A percentile compares a stretch with the other conserved stretches of the same genome.
These are phyloP conservation scores for Dryas iulia DNA, from an alignment of 1,140 invertebrate species.

Conservation along the genomic window DNA sequence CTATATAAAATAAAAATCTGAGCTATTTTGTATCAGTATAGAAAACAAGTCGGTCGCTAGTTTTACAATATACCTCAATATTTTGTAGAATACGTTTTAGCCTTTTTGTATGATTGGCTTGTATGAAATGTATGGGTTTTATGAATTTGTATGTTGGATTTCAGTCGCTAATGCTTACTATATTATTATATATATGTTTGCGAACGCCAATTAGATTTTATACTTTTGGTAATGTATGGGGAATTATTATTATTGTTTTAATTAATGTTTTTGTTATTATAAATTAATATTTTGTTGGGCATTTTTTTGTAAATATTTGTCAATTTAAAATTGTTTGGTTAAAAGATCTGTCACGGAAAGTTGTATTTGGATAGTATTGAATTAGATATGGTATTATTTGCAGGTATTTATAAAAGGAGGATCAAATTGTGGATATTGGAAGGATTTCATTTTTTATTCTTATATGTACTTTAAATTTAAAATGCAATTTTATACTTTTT, in stretches of 20 bases:
- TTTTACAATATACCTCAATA: slow-evolving; percentile 62
- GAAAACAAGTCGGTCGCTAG: slow-evolving; percentile 2
- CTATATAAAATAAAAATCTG: neutral
- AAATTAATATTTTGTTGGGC: neutral
- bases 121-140: slow-evolving; percentile 40
- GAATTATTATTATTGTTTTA: neutral
- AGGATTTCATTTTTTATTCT: too few relatives aligned
- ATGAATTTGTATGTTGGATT: slow-evolving; percentile 18
- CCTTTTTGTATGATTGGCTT: slow-evolving; percentile 53
- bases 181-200: slow-evolving; percentile 31
- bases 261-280: neutral
- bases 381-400: too few relatives aligned
- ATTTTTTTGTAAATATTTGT: neutral
- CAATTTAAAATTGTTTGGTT: too few relatives aligned
- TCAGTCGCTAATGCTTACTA: neutral
- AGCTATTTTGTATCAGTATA: neutral
- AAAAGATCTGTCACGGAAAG: too few relatives aligned
- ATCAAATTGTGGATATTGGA: too few relatives aligned
- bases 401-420: too few relatives aligned
- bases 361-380: too few relatives aligned
- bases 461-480: too few relatives aligned
- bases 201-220: slow-evolving; percentile 12
- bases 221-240: neutral
- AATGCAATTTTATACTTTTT: too few relatives aligned
- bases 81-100: slow-evolving; percentile 55